Base-by-base conservation (phyloP, 2,113 vertebrate genomes). In the Paracanthobrama guichenoti region DNA sequence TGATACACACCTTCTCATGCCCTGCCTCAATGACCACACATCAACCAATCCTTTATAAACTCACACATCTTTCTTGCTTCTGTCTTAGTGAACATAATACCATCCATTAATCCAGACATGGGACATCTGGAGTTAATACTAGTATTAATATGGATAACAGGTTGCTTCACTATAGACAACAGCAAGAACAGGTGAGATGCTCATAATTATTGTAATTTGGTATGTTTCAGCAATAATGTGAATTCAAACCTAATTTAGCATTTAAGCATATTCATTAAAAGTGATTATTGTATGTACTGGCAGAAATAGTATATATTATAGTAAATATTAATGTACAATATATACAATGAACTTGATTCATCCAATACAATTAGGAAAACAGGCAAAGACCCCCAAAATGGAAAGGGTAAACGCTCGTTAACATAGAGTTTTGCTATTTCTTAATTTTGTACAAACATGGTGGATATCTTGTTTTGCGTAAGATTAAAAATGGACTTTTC, bases 111-210 rank as follows among this genome's bases (percentile, higher is more conserved):
- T 67, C 79, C 79, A 71, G 89, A 88, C 50, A 94, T 95, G 94
- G 91, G 89, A 79, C 82, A 74, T n/a, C 81, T 90, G 7, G 85
- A 53, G 10, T 76, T 88, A 78, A 22, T 92, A 35, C 80, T 92
- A 57, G 20, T 94, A 53, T 80, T 93, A 16, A 84, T 90, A 42
- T 93, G 91, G 91, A 92, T 94, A 89, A 75, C 57, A 67, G 28
- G 16, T 60, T 89, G 85, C 72, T 87, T 24, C 24, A 64, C 87
- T 59, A 74, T 67, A 46, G 82, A 53, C 84, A 69, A 87, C 35
- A 46, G 6, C 64, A 55, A 84, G 3, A 81, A 86, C 18, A 84
- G 92, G 94, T 95, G 81, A 92, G 93, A 72, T 16, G 13, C 2
- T 74, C 22, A 24, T 50, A n/a, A 35, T n/a, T 75, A 77, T 74